Percentiles rank a stretch among this genome's conserved stretches.
Conservation (phyloP, 2,888 invertebrate genomes). For the Trissoscelio sp. region DNA sequence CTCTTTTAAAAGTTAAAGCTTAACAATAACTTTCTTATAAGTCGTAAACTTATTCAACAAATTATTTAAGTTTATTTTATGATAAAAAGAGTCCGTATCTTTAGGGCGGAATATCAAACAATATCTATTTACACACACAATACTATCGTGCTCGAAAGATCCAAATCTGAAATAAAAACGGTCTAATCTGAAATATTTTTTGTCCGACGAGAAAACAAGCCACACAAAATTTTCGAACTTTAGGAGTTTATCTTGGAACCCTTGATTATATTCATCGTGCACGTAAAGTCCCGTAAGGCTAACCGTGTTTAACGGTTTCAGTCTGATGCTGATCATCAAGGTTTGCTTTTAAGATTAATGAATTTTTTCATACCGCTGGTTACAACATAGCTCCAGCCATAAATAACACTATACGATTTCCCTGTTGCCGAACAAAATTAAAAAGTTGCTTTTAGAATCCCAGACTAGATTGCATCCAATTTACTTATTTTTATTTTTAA, state of each 20-base stretch:
- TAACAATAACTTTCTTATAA: neutral
- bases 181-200: conserved; percentile 61
- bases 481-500: conserved; percentile 43
- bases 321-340: conserved; percentile 62
- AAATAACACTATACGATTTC: conserved; percentile 62
- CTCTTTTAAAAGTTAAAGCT: too few species aligned
- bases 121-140: conserved; percentile 25
- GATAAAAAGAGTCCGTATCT: conserved; percentile 22
- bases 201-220: conserved; percentile 19
- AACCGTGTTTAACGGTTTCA: conserved; percentile 69
- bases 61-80: conserved; percentile 19
- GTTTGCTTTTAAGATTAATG: conserved; percentile 67
- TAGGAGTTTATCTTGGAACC: conserved; percentile 56
- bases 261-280: conserved; percentile 65
- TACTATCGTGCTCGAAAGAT: conserved; percentile 31
- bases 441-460: conserved; percentile 48
- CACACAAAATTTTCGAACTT: conserved; percentile 46
- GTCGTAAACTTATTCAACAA: conserved; percentile 1
- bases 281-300: conserved; percentile 65
- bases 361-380: conserved; percentile 62
- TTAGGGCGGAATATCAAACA: conserved; percentile 10
- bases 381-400: conserved; percentile 50
- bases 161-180: conserved; percentile 38
- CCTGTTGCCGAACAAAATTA: conserved; percentile 43
- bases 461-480: conserved; percentile 46